Conservation (phyloP, 2,113 vertebrate species). For the Nipponia nippon region DNA sequence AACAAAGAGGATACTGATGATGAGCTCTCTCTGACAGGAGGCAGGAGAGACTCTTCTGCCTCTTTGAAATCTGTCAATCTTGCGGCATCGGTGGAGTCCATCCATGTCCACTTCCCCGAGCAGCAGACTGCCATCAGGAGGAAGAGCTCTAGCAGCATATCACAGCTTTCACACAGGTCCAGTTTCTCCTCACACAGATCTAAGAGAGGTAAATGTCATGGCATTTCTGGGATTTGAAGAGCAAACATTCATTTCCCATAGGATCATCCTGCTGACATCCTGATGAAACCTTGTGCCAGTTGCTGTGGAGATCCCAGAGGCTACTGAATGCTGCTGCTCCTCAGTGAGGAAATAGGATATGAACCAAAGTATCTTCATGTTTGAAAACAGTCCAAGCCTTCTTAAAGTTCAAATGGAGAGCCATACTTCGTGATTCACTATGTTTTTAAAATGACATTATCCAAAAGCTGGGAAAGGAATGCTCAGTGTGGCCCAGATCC, state of each 20-base stretch:
- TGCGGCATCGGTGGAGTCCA: conserved; percentile 84
- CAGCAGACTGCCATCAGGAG: conserved; percentile 82
- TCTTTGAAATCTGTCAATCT: conserved; percentile 87
- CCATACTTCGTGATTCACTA: conserved; percentile 17
- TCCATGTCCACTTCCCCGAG: conserved; percentile 82
- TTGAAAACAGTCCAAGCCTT: conserved; percentile 2
- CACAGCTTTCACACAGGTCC: conserved; percentile 83
- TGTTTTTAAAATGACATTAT: not conserved
- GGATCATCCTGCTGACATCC: not conserved
- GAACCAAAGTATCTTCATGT: not conserved
- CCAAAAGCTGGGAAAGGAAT: conserved; percentile 16
- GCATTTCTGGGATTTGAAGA: not conserved
- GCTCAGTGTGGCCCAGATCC: not conserved
- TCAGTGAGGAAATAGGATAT: not conserved
- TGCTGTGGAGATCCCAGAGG: not conserved
- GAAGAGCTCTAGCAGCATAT: conserved; percentile 82
- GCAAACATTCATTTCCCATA: not conserved
- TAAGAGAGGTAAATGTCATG: conserved; percentile 80
- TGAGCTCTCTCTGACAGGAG: conserved; percentile 71
- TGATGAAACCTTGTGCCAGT: not conserved
- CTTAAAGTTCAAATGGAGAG: conserved; percentile 10
- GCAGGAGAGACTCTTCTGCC: conserved; percentile 79
- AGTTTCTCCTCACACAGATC: conserved; percentile 84
- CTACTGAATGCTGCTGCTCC: not conserved
- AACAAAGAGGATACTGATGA: conserved; percentile 83